Evolutionary conservation across 2,888 invertebrate species (phyloP), one percentile per base, ranked within the genome.

Genomic region (Escarpia spicata): DNA sequence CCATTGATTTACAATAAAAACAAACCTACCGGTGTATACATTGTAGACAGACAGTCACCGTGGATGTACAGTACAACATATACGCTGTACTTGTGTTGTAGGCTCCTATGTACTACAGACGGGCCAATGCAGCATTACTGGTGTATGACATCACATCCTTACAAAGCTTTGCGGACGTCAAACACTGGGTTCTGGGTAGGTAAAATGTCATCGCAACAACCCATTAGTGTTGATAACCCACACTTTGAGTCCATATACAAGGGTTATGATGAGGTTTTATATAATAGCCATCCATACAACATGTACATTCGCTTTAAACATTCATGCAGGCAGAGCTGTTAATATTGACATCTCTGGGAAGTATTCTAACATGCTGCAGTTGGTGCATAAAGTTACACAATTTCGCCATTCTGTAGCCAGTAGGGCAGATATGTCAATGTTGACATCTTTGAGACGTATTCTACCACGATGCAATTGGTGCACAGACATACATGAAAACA

Each of bases 21-120:
- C 37, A 37, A 37, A 37, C 37, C 37, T 37, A 37, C 37, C 37
- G 37, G 37, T 37, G 37, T 37, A 37, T 37, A 37, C 37, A 0
- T 37, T 75, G 75, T 26, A 4, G 60, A 60, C 12, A 60, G 60
- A 3, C 19, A 1, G 26, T 60, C 60, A 60, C 60, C 75, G 2
- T 75, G 75, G 75, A 26, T 75, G 75, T 75, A 75, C 75, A 75
- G 1, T 26, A 75, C 19, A 26, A 26, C 75, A 75, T 19, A 75
- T 26, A 75, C 75, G 6, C 3, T 75, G 26, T 75, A 4, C 6
- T 75, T 91, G 91, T 91, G 15, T 94, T 95, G 10, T 94, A 96
- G 96, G 98, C 98, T 0, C 99, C 99, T 10, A 98, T 99, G 98
- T 99, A 99, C 96, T 99, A 99, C 96, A 97, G 99, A 92, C 98